These are phyloP conservation scores for Glaucidium brasilianum DNA, from an alignment of 2,113 vertebrate species.

Conservation along the genomic window DNA sequence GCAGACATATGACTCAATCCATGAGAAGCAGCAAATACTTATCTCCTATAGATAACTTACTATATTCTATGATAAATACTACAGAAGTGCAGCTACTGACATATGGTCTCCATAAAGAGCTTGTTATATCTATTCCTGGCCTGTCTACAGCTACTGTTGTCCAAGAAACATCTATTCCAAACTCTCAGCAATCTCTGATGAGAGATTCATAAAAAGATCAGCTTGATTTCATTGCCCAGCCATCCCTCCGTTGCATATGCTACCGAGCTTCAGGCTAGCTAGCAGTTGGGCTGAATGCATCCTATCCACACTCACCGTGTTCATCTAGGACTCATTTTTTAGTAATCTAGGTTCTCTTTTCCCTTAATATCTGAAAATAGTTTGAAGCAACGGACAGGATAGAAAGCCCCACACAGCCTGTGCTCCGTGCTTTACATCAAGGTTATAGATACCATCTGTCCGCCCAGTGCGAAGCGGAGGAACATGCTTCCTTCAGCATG, in stretches of 20 bases:
- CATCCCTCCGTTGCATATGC: neutral
- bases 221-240: neutral
- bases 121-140: neutral
- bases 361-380: neutral
- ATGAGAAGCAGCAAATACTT: neutral
- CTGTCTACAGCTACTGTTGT: neutral
- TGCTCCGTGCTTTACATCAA: neutral
- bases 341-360: neutral
- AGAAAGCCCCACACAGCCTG: neutral
- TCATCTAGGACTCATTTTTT: neutral
- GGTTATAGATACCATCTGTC: neutral
- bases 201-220: neutral
- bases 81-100: neutral
- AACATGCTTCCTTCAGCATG: neutral
- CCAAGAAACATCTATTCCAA: neutral
- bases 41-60: neutral
- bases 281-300: rapidly evolving
- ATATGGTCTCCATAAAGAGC: neutral
- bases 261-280: neutral
- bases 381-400: neutral
- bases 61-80: neutral
- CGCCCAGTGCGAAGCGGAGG: neutral
- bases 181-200: neutral
- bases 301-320: neutral
- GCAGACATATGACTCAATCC: neutral